Evolutionary conservation across 2,797 vertebrate genomes (phyloP), one percentile per base, ranked within the genome.

Genomic region (Amphiprion clarkii): DNA sequence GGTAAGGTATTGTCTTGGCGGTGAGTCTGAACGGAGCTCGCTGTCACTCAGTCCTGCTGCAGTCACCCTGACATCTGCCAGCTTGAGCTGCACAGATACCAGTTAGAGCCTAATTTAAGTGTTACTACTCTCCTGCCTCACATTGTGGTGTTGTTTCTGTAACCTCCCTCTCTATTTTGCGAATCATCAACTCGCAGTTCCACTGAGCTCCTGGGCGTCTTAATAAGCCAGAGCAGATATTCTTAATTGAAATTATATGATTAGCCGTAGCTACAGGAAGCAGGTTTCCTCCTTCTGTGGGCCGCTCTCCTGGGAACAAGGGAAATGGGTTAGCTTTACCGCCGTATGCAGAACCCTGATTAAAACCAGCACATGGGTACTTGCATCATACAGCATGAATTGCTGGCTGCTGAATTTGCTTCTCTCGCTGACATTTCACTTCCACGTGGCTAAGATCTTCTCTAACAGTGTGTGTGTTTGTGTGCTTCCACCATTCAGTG

Each of bases 171-270:
- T 77, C 59, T 55, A 68, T n/a, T 71, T 77, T 82, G 60, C 55
- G 67, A 79, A 71, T 84, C 54, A 71, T 71, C 52, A 46, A 83
- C 48, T 63, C 3, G 17, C 68, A 57, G 73, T 73, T 63, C 67
- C 63, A 44, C 61, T 40, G 46, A 82, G 84, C 84, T 74, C 66
- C 49, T 46, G 77, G 73, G 71, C 13, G 9, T 87, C 48, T 78
- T 77, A 62, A 68, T 87, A 84, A 83, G 82, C 74, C 27, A 0
- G 9, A 29, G 25, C 44, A 74, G 60, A 81, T 74, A 78, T 66
- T 84, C 72, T 74, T 88, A 87, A 89, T 91, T 89, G 81, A 89
- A 90, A 86, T 88, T 10, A 78, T 71, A 76, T 78, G 78, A 88
- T 90, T 79, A 87, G 58, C 61, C 44, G 49, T 67, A 81, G 75